A percentile compares a stretch with the other conserved stretches of the same genome.
phyloP scores from a whole-genome alignment of 2,797 vertebrate genomes.

The Microctenopoma lineatum region DNA sequence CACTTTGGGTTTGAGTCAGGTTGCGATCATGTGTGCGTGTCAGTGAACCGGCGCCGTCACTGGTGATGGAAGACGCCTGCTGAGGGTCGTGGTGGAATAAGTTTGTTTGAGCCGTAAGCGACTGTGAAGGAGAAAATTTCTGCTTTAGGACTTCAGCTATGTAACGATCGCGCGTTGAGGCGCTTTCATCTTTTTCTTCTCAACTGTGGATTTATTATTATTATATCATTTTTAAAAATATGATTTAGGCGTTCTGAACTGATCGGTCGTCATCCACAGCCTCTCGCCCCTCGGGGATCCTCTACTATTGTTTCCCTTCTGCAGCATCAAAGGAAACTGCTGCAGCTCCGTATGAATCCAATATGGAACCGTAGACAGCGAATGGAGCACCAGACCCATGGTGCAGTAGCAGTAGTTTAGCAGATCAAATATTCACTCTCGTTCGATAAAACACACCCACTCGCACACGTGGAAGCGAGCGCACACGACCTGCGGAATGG shows the following conservation, averaged over 20 bases:
- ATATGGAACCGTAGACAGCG: conserved; percentile 38
- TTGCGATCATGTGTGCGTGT: conserved; percentile 55
- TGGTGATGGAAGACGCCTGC: conserved; percentile 8
- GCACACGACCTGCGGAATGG: conserved; percentile 63
- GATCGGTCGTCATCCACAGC: conserved; percentile 55
- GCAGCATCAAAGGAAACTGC: conserved; percentile 65
- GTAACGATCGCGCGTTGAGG: background rate
- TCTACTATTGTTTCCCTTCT: conserved; percentile 60
- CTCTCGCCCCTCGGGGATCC: conserved; percentile 59
- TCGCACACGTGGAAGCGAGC: conserved; percentile 19
- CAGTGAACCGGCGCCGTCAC: conserved; percentile 23
- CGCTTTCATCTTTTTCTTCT: background rate
- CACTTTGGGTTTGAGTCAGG: conserved; percentile 53
- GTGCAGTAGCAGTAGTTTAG: conserved; percentile 7
- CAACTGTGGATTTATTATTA: background rate
- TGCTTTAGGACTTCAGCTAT: background rate
- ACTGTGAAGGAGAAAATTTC: background rate
- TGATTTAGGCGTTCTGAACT: conserved; percentile 35
- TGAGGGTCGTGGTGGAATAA: conserved; percentile 44
- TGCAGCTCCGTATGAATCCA: conserved; percentile 51
- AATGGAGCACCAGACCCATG: conserved; percentile 36
- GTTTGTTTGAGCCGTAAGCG: background rate
- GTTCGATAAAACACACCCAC: conserved; percentile 12
- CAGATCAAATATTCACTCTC: conserved; percentile 11
- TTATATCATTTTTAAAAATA: no score